phyloP scores from a whole-genome alignment of 2,113 vertebrate species.

The Calyptommatus sinebrachiatus region DNA sequence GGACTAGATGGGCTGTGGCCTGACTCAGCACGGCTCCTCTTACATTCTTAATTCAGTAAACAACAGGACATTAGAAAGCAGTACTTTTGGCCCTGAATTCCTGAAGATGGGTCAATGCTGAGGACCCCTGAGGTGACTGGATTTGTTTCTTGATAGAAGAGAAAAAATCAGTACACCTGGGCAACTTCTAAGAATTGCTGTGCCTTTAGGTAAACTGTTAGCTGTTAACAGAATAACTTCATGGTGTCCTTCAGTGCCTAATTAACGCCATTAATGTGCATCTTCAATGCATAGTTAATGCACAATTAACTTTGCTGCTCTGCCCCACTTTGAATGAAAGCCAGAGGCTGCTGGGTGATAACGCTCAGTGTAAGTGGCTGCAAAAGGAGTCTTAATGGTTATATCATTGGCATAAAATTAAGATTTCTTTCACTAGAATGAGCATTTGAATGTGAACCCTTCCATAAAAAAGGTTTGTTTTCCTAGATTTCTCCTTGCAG shows the following conservation, averaged over 20 bases:
- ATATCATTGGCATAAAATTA: constrained; percentile 15
- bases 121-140: too few relatives aligned
- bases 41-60: background rate
- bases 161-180: background rate
- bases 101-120: background rate
- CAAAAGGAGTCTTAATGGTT: constrained; percentile 3
- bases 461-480: background rate
- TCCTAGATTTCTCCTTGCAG: background rate
- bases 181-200: background rate
- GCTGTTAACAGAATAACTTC: constrained; percentile 15
- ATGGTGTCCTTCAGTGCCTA: constrained; percentile 28
- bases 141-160: background rate
- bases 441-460: constrained; percentile 1
- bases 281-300: constrained; percentile 17
- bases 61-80: background rate
- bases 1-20: too few relatives aligned
- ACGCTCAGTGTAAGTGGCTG: constrained; percentile 24
- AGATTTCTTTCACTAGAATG: constrained; percentile 14
- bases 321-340: constrained; percentile 28
- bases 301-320: constrained; percentile 20
- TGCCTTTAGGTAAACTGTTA: constrained; percentile 2
- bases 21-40: too few relatives aligned
- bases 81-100: background rate
- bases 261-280: constrained; percentile 33
- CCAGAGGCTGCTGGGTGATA: constrained; percentile 16